Base-by-base conservation (phyloP, 2,888 invertebrate species). In the Cephus pygmeus region DNA sequence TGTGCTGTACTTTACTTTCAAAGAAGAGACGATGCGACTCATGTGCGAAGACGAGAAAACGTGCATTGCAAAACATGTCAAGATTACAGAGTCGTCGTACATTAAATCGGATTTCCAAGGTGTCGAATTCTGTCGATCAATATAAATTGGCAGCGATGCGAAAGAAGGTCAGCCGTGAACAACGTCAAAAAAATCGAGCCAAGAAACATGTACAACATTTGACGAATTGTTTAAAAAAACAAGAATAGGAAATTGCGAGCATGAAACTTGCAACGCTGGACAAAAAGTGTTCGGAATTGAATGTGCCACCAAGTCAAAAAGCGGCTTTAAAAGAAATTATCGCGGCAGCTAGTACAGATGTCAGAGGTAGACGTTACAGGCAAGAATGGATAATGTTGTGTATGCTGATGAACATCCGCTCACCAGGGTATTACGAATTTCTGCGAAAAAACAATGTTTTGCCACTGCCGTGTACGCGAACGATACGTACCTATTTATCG, bases 321-420 rank as follows among this genome's bases (percentile, higher is more conserved):
- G 34, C 34, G 34, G 34, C 11, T 34, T 34, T 34, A 34, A 34
- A 34, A 11, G 34, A 34, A 34, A 34, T 34, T 34, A 34, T 34
- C 34, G 34, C 34, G 34, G 34, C 34, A 34, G 34, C 1, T 34
- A 34, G 11, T 34, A 34, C 34, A 34, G 34, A 34, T 34, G 34
- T 34, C 11, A 34, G 11, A 34, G 80, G 81, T 12, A 79, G 77
- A 15, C 69, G 81, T 36, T 84, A 83, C 75, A 78, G 75, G 0
- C 79, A 84, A 11, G 79, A 84, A 23, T 84, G 80, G 76, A 69
- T 84, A 3, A 82, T 82, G 78, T 73, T 82, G 30, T 83, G 83
- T 69, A 77, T 83, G 73, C 31, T 84, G 11, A 79, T 84, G 81
- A 84, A 81, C 69, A 83, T 83, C 40, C 73, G 80, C 35, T 84